Evolutionary conservation across 2,888 invertebrate genomes (phyloP).

Genomic region (Brachycybe producta): DNA sequence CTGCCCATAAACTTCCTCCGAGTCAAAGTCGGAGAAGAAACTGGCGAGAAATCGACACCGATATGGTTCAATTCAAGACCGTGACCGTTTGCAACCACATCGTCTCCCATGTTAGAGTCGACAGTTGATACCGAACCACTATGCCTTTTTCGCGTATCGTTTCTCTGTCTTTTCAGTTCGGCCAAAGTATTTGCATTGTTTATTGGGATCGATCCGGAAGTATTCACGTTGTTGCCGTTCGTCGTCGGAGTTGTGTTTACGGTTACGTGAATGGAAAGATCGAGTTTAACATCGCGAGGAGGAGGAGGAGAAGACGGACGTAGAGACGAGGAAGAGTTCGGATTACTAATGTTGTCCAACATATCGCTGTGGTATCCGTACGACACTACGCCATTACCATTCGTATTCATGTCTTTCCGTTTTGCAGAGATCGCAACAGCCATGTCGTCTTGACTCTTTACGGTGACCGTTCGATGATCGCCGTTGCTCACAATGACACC

Average conservation of each 20-base stretch:
- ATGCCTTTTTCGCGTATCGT: not conserved
- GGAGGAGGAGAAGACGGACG: not conserved
- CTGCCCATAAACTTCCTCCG: conserved; percentile 2
- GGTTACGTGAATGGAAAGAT: not conserved
- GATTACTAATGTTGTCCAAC: not conserved
- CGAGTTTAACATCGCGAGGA: not conserved
- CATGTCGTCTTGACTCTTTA: not conserved
- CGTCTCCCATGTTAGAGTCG: too few species aligned
- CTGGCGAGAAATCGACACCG: not conserved
- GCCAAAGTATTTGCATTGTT: conserved; percentile 8
- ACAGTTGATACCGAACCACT: too few species aligned
- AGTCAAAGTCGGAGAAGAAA: conserved; percentile 11
- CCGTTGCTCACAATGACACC: not conserved
- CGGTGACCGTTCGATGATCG: not conserved
- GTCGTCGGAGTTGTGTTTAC: not conserved
- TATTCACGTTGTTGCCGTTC: not conserved
- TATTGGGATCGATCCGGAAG: not conserved
- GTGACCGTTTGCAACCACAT: not conserved
- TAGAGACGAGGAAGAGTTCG: too few species aligned
- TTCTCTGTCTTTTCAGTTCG: conserved; percentile 10
- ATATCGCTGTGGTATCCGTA: too few species aligned
- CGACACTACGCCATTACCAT: not conserved
- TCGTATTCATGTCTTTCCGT: not conserved
- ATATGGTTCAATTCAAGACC: not conserved
- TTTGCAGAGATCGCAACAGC: not conserved